phyloP scores from a whole-genome alignment of 2,113 vertebrate genomes.

The Salvator merianae region DNA sequence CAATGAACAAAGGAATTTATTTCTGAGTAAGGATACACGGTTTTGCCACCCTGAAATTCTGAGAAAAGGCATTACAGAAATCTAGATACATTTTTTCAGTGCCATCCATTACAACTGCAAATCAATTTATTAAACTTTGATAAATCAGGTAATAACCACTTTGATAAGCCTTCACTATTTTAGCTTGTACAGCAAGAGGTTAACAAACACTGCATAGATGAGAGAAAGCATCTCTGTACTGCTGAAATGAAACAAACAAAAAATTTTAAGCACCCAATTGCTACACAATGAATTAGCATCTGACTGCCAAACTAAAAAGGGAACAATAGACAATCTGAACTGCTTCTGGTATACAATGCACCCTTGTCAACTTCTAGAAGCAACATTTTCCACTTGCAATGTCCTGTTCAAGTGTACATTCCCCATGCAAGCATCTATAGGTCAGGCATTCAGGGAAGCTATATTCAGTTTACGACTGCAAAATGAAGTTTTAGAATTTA shows the following conservation, averaged over 20 bases:
- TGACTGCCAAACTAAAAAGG: slow-evolving; percentile 61
- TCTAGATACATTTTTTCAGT: too few relatives aligned
- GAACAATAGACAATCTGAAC: slow-evolving; percentile 68
- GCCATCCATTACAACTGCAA: background rate
- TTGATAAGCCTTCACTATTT: slow-evolving; percentile 10
- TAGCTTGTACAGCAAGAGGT: background rate
- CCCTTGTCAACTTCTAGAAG: slow-evolving; percentile 67
- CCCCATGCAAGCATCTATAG: slow-evolving; percentile 41
- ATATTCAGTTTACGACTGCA: slow-evolving; percentile 29
- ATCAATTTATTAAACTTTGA: background rate
- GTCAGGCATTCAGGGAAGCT: slow-evolving; percentile 13
- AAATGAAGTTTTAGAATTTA: slow-evolving; percentile 30
- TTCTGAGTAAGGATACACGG: too few relatives aligned
- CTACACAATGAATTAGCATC: slow-evolving; percentile 61
- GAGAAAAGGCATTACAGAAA: too few relatives aligned
- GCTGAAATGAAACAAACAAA: slow-evolving; percentile 40
- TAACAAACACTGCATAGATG: slow-evolving; percentile 29
- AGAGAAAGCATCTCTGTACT: slow-evolving; percentile 44
- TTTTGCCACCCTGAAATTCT: too few relatives aligned
- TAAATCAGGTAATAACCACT: background rate
- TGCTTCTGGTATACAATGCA: slow-evolving; percentile 65
- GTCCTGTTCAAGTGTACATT: slow-evolving; percentile 45
- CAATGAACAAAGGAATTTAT: too few relatives aligned
- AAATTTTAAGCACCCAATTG: slow-evolving; percentile 53
- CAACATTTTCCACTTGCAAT: slow-evolving; percentile 64